These are phyloP conservation scores for Apus apus DNA, from an alignment of 2,113 vertebrate species.

Conservation along the genomic window DNA sequence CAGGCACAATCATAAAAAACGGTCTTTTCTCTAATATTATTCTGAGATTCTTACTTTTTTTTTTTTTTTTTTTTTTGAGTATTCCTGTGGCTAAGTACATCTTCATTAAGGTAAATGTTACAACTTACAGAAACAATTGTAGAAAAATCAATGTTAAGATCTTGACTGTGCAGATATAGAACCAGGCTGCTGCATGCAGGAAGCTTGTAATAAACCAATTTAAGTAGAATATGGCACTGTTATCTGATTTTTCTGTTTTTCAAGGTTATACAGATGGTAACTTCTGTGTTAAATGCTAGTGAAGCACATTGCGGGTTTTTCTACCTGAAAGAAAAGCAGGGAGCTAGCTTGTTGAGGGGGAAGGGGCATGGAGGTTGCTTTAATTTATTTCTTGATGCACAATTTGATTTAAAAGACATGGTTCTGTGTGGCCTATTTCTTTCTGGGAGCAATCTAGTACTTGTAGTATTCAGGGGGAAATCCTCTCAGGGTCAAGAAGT, in stretches of 20 bases:
- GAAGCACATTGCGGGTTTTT: background rate
- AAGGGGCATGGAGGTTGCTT: background rate
- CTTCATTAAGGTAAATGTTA: background rate
- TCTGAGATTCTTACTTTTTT: background rate
- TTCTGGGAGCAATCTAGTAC: background rate
- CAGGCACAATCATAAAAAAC: fast-evolving
- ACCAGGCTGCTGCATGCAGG: background rate
- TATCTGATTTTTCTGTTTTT: fast-evolving
- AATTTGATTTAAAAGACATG: background rate
- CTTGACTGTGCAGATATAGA: background rate
- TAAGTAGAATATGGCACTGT: background rate
- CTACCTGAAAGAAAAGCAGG: background rate
- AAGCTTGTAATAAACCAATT: background rate
- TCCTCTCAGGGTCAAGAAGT: no score
- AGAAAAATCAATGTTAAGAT: background rate
- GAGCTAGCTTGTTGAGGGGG: background rate
- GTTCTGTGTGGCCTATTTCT: background rate
- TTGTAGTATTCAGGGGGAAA: background rate
- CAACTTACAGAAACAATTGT: background rate
- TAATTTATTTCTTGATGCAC: background rate
- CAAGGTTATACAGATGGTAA: background rate
- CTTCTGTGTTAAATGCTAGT: background rate
- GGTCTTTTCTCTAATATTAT: background rate
- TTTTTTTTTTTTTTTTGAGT: fast-evolving
- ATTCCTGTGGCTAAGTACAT: fast-evolving